phyloP scores from a whole-genome alignment of 2,113 vertebrate species.

The Podarcis cretensis region DNA sequence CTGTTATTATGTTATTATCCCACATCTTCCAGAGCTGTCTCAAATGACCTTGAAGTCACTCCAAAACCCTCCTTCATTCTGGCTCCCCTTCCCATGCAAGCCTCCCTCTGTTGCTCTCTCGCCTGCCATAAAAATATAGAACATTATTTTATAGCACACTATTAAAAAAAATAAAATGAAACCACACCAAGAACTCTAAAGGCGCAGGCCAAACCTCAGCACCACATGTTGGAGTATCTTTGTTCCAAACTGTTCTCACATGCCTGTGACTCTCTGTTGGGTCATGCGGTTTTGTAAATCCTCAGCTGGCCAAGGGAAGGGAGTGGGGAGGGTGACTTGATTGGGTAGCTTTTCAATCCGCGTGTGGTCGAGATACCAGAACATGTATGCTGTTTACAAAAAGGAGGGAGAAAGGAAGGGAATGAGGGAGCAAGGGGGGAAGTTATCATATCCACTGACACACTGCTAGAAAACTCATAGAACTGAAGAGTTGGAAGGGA shows the following conservation, averaged over 20 bases:
- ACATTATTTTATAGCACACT: constrained; percentile 62
- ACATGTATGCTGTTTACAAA: neutral
- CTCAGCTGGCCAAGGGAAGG: neutral
- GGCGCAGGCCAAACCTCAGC: constrained; percentile 60
- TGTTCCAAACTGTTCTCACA: constrained; percentile 45
- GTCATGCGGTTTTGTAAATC: constrained; percentile 18
- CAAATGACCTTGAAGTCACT: neutral
- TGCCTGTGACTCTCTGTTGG: constrained; percentile 16
- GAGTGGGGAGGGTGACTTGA: neutral
- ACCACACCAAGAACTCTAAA: constrained; percentile 31
- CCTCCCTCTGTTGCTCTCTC: constrained; percentile 61
- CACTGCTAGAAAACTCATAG: no score
- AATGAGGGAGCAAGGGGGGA: neutral
- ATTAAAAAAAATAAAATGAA: constrained; percentile 26
- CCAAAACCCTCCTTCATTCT: neutral
- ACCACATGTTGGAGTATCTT: constrained; percentile 58
- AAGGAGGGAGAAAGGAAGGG: neutral
- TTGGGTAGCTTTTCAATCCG: neutral
- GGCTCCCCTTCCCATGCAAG: neutral
- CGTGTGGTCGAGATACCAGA: neutral
- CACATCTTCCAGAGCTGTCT: neutral
- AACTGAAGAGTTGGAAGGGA: no score
- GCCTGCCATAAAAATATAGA: constrained; percentile 54
- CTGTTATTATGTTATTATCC: neutral
- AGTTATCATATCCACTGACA: neutral